Evolutionary conservation across 1,140 invertebrate species (phyloP).

Genomic region (Luehdorfia chinensis): DNA sequence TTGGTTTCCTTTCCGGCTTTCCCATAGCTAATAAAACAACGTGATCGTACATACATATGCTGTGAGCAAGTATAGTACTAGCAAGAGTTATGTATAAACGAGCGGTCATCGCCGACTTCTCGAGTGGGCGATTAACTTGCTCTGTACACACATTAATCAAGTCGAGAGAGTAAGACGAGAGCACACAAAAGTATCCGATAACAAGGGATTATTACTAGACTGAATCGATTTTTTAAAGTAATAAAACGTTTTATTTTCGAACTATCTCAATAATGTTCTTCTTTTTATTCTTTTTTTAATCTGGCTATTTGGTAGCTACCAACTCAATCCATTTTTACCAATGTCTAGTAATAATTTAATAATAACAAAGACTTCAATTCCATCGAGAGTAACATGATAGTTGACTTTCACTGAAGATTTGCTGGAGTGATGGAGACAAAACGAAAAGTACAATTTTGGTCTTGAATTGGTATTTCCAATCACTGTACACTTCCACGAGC

Average conservation of each 20-base stretch:
- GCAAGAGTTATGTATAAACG: conserved; percentile 14
- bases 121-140: conserved; percentile 58
- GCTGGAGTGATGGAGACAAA: no score
- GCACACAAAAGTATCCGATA: conserved; percentile 44
- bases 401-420: no score
- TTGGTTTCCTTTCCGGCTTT: no score
- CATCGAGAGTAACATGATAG: no score
- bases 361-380: no score
- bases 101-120: conserved; percentile 31
- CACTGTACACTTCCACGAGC: no score
- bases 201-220: conserved; percentile 9
- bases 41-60: conserved; percentile 3
- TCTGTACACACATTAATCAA: conserved; percentile 66
- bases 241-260: conserved; percentile 3
- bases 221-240: neutral
- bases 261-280: neutral
- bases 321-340: no score
- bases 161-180: conserved; percentile 58
- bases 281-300: neutral
- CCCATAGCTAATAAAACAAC: conserved; percentile 4
- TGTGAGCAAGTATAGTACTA: neutral
- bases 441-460: no score
- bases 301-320: no score
- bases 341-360: no score
- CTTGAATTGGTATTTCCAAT: no score